Evolutionary conservation across 2,797 vertebrate genomes (phyloP), one percentile per base, ranked within the genome.

Genomic region (Pagetopsis macropterus): DNA sequence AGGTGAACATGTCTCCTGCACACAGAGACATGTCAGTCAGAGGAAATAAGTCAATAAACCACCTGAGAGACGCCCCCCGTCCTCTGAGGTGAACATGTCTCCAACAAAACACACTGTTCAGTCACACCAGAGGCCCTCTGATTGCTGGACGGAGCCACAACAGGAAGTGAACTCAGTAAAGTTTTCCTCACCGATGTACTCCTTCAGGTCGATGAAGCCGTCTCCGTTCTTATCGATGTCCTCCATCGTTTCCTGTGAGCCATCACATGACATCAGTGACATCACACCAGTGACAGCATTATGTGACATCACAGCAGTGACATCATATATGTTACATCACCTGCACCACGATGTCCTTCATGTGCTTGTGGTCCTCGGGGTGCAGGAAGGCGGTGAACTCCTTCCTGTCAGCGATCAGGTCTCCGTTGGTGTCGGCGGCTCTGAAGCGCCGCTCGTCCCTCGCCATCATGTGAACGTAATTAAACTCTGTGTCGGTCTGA

Each of bases 211-310:
- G 9, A 99, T 97, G 87, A 96, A 94, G 7, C 97, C 97, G 13
- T 98, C 97, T 1, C 94, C 94, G 14, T 99, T 95, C 92, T 96
- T 97, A 90, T 99, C 97, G 9, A 98, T 97, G 88, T 99, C 97
- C 68, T 98, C 97, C 86, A 99, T 96, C 0, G 97, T 97, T 90
- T 99, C 97, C 97, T 99, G 71, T 41, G 56, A 51, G 0, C 41
- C n/a, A 7, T 19, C 37, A 58, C 56, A 41, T 41, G 3, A 7
- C 0, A 0, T 8, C 0, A 7, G 14, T 55, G 41, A 56, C 19
- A 59, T 46, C 7, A 31, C n/a, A 19, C 17, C 58, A 31, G 58
- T 27, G 58, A 70, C 16, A 21, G 40, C 14, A 46, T 27, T 4
- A 27, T 27, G 27, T 27, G 27, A 27, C 27, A 27, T 27, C 27